Evolutionary conservation across 2,888 invertebrate species (phyloP).

Genomic region (Drosophila paracracens): DNA sequence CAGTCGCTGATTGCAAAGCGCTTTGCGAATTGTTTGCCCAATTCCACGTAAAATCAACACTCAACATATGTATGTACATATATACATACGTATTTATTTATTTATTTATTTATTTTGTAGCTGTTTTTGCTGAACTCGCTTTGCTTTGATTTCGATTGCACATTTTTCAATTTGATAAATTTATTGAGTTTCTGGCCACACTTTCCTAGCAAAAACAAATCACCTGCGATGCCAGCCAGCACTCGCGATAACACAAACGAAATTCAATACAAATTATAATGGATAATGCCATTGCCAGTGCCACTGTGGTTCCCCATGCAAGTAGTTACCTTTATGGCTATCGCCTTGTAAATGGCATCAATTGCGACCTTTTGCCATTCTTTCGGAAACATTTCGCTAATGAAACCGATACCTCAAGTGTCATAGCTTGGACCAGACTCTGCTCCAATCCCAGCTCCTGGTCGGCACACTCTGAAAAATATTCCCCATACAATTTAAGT

Average conservation of each 20-base stretch:
- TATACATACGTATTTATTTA: conserved; percentile 38
- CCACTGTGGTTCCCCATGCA: conserved; percentile 11
- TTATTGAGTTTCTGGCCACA: conserved; percentile 56
- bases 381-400: conserved; percentile 79
- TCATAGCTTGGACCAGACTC: conserved; percentile 51
- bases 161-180: conserved; percentile 78
- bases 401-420: conserved; percentile 79
- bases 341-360: conserved; percentile 75
- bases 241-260: conserved; percentile 58
- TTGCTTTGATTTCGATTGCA: conserved; percentile 77
- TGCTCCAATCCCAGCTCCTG: conserved; percentile 45
- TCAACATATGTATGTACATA: background rate
- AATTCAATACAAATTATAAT: conserved; percentile 75
- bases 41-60: conserved; percentile 63
- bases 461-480: conserved; percentile 19
- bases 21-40: conserved; percentile 69
- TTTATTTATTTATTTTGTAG: background rate
- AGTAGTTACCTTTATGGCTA: conserved; percentile 45
- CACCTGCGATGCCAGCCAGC: conserved; percentile 51
- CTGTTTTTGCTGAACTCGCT: conserved; percentile 24
- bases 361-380: conserved; percentile 79
- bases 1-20: conserved; percentile 69
- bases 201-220: conserved; percentile 62
- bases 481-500: background rate
- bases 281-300: conserved; percentile 35